phyloP scores from a whole-genome alignment of 2,797 vertebrate genomes.

The Ataeniobius toweri region DNA sequence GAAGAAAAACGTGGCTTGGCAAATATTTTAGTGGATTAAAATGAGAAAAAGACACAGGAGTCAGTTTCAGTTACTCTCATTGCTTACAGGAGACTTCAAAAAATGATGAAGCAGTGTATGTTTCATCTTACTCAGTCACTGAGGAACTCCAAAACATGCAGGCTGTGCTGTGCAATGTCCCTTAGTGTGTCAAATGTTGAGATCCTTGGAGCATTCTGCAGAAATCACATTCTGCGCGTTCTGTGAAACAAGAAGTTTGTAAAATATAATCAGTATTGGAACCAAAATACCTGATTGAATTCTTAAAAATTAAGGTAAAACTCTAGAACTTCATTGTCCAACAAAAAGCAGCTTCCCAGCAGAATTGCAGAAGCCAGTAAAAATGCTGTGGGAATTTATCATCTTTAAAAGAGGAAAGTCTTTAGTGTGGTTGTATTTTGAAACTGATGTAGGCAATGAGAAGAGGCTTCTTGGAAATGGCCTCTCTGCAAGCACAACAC shows the following conservation, averaged over 20 bases:
- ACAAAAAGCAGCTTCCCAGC: background rate
- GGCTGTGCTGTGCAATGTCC: constrained; percentile 3
- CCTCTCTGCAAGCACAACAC: background rate
- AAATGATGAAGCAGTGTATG: constrained; percentile 5
- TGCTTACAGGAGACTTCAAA: constrained; percentile 5
- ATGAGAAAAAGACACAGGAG: constrained; percentile 2
- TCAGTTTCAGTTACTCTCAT: constrained; percentile 21
- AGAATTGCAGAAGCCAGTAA: background rate
- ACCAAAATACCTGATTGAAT: background rate
- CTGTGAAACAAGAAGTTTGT: background rate
- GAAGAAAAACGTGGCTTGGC: background rate
- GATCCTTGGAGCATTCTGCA: background rate
- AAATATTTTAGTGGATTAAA: constrained; percentile 10
- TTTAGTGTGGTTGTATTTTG: background rate
- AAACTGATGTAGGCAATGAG: background rate
- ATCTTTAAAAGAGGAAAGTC: background rate
- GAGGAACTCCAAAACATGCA: constrained; percentile 20
- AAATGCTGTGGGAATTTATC: background rate
- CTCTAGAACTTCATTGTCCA: background rate
- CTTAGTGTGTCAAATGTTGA: constrained; percentile 13
- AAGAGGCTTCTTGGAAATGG: background rate
- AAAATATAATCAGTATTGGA: background rate
- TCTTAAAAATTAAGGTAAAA: background rate
- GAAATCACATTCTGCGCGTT: background rate
- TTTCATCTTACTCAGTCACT: constrained; percentile 32